phyloP scores from a whole-genome alignment of 2,888 invertebrate genomes.

The Apantesis nais region DNA sequence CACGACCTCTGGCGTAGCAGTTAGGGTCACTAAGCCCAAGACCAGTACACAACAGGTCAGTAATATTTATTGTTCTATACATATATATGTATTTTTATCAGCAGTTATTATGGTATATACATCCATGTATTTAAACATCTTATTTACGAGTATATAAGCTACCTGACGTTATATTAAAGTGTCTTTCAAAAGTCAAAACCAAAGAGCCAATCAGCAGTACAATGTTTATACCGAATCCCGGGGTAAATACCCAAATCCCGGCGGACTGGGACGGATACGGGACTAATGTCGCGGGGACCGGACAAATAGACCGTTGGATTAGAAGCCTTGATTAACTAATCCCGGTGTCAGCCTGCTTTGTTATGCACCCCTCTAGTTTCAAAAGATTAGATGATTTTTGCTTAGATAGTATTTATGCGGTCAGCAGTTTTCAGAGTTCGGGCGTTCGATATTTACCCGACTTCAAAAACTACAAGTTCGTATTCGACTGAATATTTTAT shows the following conservation, averaged over 20 bases:
- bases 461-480: neutral
- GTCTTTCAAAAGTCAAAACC: slow-evolving; percentile 39
- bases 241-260: slow-evolving; percentile 54
- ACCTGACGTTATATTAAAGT: slow-evolving; percentile 11
- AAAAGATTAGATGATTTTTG: slow-evolving; percentile 41
- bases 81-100: neutral
- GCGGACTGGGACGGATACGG: slow-evolving; percentile 62
- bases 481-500: too few relatives aligned
- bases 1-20: too few relatives aligned
- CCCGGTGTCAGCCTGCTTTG: slow-evolving; percentile 70
- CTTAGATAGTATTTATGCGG: slow-evolving; percentile 6
- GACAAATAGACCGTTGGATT: slow-evolving; percentile 76
- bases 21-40: too few relatives aligned
- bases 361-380: slow-evolving; percentile 76
- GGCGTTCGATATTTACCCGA: neutral
- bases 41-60: too few relatives aligned
- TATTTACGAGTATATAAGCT: neutral
- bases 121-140: too few relatives aligned
- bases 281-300: slow-evolving; percentile 79
- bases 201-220: slow-evolving; percentile 57
- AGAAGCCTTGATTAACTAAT: slow-evolving; percentile 80
- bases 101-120: too few relatives aligned
- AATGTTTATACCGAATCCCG: slow-evolving; percentile 56
- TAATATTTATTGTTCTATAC: too few relatives aligned
- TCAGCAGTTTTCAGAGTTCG: neutral